Percentiles rank a stretch among this genome's conserved stretches.
phyloP scores from a whole-genome alignment of 2,113 vertebrate species.

The Phyllostomus hastatus region DNA sequence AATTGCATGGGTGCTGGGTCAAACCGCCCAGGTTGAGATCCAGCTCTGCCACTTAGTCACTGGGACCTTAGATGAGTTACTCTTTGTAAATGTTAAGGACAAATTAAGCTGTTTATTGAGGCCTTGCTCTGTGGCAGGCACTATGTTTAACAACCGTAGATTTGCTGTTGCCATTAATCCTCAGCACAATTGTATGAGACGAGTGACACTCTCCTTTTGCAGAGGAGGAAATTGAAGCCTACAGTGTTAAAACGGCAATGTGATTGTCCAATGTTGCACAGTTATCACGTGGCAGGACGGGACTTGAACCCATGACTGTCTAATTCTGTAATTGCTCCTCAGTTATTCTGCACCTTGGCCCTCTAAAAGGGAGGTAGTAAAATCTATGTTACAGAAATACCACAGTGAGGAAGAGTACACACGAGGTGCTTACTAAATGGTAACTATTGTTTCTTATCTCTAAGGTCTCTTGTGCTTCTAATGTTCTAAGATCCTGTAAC shows the following conservation, averaged over 20 bases:
- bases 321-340: background rate
- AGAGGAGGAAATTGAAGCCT: background rate
- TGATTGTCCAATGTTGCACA: background rate
- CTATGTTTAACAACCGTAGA: background rate
- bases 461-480: background rate
- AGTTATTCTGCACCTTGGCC: background rate
- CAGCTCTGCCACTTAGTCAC: background rate
- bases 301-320: background rate
- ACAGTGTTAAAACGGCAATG: background rate
- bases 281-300: background rate
- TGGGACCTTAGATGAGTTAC: background rate
- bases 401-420: background rate
- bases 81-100: background rate
- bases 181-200: background rate
- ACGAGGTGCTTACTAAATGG: background rate
- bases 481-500: background rate
- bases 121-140: background rate
- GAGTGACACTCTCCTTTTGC: background rate
- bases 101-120: background rate
- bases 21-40: background rate
- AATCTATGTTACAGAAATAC: background rate
- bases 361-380: background rate
- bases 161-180: background rate
- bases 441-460: background rate
- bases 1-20: background rate